phyloP scores from a whole-genome alignment of 2,797 vertebrate genomes.

The Nasua narica region DNA sequence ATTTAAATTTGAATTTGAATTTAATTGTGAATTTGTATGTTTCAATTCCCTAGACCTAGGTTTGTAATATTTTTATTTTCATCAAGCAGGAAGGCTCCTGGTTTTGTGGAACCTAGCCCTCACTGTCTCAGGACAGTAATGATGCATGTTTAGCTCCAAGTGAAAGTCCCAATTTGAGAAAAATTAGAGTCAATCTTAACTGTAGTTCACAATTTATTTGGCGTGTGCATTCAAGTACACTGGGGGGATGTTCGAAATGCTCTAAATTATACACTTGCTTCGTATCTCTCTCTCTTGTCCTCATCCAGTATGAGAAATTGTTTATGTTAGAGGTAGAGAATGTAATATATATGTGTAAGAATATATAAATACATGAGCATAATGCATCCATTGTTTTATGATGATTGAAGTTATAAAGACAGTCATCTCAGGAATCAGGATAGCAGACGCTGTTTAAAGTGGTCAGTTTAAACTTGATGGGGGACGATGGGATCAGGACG shows the following conservation, averaged over 20 bases:
- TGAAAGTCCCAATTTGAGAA: conserved; percentile 35
- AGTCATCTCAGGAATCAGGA: background rate
- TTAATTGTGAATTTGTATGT: background rate
- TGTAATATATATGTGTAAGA: background rate
- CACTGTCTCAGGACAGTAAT: background rate
- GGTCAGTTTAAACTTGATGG: rapidly evolving
- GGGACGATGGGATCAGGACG: rapidly evolving
- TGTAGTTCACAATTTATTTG: background rate
- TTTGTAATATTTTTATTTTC: background rate
- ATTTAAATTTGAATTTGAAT: conserved; percentile 36
- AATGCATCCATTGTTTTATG: background rate
- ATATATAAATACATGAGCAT: background rate
- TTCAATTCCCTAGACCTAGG: background rate
- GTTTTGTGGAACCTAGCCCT: background rate
- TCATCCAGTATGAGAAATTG: background rate
- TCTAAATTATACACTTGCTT: background rate
- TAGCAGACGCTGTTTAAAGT: background rate
- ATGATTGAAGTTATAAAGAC: background rate
- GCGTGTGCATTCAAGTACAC: background rate
- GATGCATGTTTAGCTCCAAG: background rate
- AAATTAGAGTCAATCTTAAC: background rate
- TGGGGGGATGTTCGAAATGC: background rate
- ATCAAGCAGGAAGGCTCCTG: background rate
- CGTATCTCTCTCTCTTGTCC: background rate
- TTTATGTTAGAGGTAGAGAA: background rate